Conservation (phyloP, 2,888 invertebrate genomes). For the Lathronympha strigana region DNA sequence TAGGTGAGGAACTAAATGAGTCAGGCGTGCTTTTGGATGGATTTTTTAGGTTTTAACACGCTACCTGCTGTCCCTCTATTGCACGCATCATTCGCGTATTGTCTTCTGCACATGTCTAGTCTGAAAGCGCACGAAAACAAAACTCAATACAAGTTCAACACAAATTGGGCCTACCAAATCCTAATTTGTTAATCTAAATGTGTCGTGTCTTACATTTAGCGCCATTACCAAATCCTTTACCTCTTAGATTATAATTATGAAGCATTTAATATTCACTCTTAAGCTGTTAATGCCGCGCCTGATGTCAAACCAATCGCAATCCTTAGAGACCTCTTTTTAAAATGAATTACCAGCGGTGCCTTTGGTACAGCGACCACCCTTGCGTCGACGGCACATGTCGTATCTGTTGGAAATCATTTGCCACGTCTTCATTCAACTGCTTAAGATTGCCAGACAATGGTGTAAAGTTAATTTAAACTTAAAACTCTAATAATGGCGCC, state of each 20-base stretch:
- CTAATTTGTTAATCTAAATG: conserved; percentile 37
- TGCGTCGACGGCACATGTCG: conserved; percentile 98
- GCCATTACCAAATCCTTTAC: conserved; percentile 83
- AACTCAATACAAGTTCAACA: conserved; percentile 66
- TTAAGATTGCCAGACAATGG: conserved; percentile 4
- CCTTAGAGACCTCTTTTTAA: conserved; percentile 65
- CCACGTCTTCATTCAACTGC: conserved; percentile 59
- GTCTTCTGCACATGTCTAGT: conserved; percentile 99
- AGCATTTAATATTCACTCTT: conserved; percentile 73
- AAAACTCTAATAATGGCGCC: conserved; percentile 72
- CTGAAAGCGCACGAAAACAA: conserved; percentile 89
- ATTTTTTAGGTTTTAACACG: conserved; percentile 65
- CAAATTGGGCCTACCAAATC: conserved; percentile 28
- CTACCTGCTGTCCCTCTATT: conserved; percentile 99
- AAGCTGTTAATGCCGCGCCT: conserved; percentile 79
- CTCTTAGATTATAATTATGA: conserved; percentile 74
- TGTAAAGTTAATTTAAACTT: conserved; percentile 35
- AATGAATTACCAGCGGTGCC: conserved; percentile 97
- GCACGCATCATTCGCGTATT: conserved; percentile 97
- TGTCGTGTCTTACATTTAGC: conserved; percentile 65
- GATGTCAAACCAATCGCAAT: conserved; percentile 67
- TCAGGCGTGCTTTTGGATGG: conserved; percentile 77
- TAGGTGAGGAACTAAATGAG: conserved; percentile 47
- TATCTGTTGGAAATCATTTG: conserved; percentile 89
- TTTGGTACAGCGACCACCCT: conserved; percentile 98